Evolutionary conservation across 2,113 vertebrate species (phyloP), one percentile per base, ranked within the genome.

Genomic region (Salminus brasiliensis): DNA sequence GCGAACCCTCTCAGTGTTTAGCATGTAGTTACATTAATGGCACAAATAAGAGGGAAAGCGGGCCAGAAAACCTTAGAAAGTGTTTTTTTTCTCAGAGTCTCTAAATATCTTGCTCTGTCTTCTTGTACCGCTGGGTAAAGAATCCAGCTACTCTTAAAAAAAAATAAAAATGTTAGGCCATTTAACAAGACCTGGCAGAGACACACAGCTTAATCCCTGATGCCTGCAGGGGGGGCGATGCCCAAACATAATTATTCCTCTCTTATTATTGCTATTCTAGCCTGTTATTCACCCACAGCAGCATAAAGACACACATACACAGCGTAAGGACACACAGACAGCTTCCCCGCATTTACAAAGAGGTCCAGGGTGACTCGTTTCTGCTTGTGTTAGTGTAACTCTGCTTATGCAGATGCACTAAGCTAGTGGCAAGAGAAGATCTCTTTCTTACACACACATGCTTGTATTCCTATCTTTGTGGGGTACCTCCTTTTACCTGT

Each of bases 281-380:
- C 36, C 53, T 62, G 18, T n/a, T 71, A 23, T 76, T 76, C 83
- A 74, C 55, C 69, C 79, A 62, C 4, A 16, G 70, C 29, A 25
- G 36, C 39, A 73, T 32, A 71, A 29, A 25, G 55, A 13, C 29
- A 73, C 63, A 25, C 21, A 25, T 41, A n/a, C 3, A 36, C 3
- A 36, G 47, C 49, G 71, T 30, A 62, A 34, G 21, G 65, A 13
- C 15, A 72, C 63, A 27, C 30, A 32, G 43, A 23, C 41, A 45
- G 13, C 29, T n/a, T 52, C 25, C 34, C 43, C 16, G 0, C 23
- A 52, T 34, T 23, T 55, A 43, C 9, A 25, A 72, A 12, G 7
- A 39, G 18, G 41, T 36, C 23, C 7, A 21, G 4, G 36, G 7
- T 62, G 15, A 36, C 30, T 49, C 57, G 57, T 79, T n/a, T 21